Conservation (phyloP, 2,113 vertebrate species). For the Daphoenositta chrysoptera region DNA sequence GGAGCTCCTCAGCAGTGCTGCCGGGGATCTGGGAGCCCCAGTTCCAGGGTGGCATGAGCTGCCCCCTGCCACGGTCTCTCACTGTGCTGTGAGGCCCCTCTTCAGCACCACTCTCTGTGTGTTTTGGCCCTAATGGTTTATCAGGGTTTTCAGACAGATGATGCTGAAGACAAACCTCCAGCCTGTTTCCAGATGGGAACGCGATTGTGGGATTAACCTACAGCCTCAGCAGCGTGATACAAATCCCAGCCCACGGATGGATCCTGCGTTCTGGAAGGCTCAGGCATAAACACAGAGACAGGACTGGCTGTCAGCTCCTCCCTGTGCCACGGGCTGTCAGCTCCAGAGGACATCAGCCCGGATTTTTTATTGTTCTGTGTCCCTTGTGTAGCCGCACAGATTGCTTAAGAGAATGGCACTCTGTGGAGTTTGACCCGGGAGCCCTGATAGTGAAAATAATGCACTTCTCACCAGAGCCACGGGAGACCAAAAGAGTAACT, state of each 20-base stretch:
- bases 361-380: conserved; percentile 10
- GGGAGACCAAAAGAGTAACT: conserved; percentile 17
- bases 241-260: not conserved
- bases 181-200: not conserved
- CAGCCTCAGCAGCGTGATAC: not conserved
- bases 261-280: not conserved
- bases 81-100: not conserved
- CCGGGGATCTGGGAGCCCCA: not conserved
- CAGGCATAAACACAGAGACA: not conserved
- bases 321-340: not conserved
- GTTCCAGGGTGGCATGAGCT: accelerated
- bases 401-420: conserved; percentile 43
- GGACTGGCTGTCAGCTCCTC: not conserved
- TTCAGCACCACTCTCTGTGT: not conserved
- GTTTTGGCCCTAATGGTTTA: accelerated
- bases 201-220: accelerated
- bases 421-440: conserved; percentile 64
- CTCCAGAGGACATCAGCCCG: not conserved
- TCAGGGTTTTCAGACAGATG: not conserved
- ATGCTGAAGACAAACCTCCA: not conserved
- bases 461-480: not conserved
- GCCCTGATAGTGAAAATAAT: conserved; percentile 50
- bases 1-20: not conserved
- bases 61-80: not conserved
- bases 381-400: not conserved